Percentiles rank a stretch among this genome's conserved stretches.
Evolutionary conservation across 2,888 invertebrate genomes (phyloP).

Genomic region (Proisotoma minuta): DNA sequence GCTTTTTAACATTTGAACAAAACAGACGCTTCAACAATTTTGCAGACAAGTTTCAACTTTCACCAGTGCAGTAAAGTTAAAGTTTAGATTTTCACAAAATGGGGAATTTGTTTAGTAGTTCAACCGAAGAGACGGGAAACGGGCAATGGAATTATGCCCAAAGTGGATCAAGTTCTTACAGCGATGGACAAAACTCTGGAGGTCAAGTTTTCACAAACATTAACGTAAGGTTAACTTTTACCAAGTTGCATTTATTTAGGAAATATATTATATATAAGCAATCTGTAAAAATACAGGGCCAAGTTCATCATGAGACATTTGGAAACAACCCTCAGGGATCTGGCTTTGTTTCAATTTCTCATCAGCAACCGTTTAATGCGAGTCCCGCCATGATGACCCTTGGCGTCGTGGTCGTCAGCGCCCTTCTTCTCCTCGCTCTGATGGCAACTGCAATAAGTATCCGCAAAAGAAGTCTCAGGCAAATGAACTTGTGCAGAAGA

Average conservation of each 20-base stretch:
- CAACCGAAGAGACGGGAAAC: neutral
- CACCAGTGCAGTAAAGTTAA: too few relatives aligned
- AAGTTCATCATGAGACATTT: constrained; percentile 16
- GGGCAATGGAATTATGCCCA: constrained; percentile 15
- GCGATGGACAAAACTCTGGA: constrained; percentile 15
- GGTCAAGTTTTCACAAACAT: constrained; percentile 15
- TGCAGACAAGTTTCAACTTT: too few relatives aligned
- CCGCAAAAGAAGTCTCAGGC: neutral
- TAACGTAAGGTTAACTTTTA: constrained; percentile 25
- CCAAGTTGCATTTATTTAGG: neutral
- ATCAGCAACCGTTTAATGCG: neutral
- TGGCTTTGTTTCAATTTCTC: constrained; percentile 1
- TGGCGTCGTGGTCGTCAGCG: constrained; percentile 9
- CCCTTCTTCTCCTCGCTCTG: constrained; percentile 12
- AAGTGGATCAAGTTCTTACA: constrained; percentile 17
- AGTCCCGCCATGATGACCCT: neutral
- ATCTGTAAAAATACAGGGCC: constrained; percentile 14
- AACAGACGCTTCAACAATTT: too few relatives aligned
- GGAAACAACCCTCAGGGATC: constrained; percentile 18
- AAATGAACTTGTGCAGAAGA: neutral
- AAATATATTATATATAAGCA: neutral
- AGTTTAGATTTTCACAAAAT: neutral
- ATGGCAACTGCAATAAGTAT: neutral
- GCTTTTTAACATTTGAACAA: too few relatives aligned
- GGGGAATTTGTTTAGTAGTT: neutral